Percentiles rank a stretch among this genome's conserved stretches.
Conservation (phyloP, 2,888 invertebrate genomes). For the Drosophila bunnanda region DNA sequence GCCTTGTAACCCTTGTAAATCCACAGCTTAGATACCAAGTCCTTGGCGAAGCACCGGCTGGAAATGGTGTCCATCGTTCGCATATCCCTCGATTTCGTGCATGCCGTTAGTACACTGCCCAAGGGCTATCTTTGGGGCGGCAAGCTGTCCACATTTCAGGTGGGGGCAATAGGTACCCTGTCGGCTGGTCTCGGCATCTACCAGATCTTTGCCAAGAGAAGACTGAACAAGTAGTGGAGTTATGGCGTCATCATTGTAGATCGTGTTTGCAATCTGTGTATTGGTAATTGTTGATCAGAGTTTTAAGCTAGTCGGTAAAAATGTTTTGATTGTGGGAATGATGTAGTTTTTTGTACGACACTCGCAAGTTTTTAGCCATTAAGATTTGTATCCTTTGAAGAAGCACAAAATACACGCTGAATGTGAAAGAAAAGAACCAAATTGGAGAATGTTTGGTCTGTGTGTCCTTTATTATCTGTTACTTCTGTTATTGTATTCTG, state of each 20-base stretch:
- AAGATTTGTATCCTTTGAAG: neutral
- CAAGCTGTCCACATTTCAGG: slow-evolving; percentile 88
- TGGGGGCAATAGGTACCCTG: slow-evolving; percentile 91
- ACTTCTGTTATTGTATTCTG: slow-evolving; percentile 54
- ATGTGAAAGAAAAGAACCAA: slow-evolving; percentile 1
- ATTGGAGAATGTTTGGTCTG: slow-evolving; percentile 65
- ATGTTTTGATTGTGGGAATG: slow-evolving; percentile 24
- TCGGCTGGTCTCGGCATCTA: slow-evolving; percentile 91
- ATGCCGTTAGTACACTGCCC: slow-evolving; percentile 93
- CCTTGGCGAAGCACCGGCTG: slow-evolving; percentile 85
- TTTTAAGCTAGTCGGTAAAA: slow-evolving; percentile 43
- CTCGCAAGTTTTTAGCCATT: slow-evolving; percentile 31
- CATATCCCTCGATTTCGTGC: slow-evolving; percentile 89
- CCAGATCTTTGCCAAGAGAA: slow-evolving; percentile 85
- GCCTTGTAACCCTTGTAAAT: slow-evolving; percentile 63
- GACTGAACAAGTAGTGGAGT: slow-evolving; percentile 60
- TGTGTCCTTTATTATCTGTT: slow-evolving; percentile 79
- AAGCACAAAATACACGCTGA: slow-evolving; percentile 31
- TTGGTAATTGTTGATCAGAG: slow-evolving; percentile 35
- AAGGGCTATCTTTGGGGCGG: slow-evolving; percentile 93
- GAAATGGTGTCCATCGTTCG: slow-evolving; percentile 87
- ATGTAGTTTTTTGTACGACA: slow-evolving; percentile 12
- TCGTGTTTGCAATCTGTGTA: slow-evolving; percentile 22
- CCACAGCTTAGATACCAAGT: slow-evolving; percentile 79
- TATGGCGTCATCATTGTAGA: neutral